Conservation (phyloP, 1,140 invertebrate species). For the Odontomachus brunneus region DNA sequence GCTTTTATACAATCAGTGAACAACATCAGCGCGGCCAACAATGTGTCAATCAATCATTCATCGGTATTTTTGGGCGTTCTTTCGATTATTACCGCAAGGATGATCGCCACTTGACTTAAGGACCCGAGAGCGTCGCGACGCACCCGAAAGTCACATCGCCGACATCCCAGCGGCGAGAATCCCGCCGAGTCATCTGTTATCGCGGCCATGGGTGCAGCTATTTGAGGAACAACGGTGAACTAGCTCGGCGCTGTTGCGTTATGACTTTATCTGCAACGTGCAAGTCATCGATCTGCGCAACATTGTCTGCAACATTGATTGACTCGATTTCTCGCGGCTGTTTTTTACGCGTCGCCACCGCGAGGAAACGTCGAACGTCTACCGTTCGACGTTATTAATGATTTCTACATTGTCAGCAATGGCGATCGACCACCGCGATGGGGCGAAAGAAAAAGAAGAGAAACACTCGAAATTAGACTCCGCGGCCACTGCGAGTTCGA, state of each 20-base stretch:
- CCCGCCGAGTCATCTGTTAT: constrained; percentile 34
- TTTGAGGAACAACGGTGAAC: constrained; percentile 41
- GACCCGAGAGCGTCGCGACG: too few species aligned
- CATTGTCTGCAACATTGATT: constrained; percentile 38
- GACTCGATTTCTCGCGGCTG: constrained; percentile 21
- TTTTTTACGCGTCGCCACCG: constrained; percentile 31
- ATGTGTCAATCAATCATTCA: too few species aligned
- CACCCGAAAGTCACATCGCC: too few species aligned
- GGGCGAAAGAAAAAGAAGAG: not conserved
- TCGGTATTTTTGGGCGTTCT: too few species aligned
- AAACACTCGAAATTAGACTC: constrained; percentile 37
- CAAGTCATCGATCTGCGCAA: constrained; percentile 60
- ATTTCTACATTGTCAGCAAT: constrained; percentile 46
- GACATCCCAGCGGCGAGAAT: not conserved
- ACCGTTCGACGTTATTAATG: constrained; percentile 49
- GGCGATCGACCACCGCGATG: constrained; percentile 1
- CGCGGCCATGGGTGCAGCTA: constrained; percentile 22
- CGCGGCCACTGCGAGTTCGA: constrained; percentile 4
- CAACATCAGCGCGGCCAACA: too few species aligned
- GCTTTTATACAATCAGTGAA: too few species aligned
- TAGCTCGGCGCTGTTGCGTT: constrained; percentile 39
- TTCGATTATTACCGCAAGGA: too few species aligned
- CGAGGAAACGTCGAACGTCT: constrained; percentile 39
- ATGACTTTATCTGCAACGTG: constrained; percentile 53
- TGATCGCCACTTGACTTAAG: too few species aligned